phyloP scores from a whole-genome alignment of 2,113 vertebrate genomes.

The Triplophysa siluroides region DNA sequence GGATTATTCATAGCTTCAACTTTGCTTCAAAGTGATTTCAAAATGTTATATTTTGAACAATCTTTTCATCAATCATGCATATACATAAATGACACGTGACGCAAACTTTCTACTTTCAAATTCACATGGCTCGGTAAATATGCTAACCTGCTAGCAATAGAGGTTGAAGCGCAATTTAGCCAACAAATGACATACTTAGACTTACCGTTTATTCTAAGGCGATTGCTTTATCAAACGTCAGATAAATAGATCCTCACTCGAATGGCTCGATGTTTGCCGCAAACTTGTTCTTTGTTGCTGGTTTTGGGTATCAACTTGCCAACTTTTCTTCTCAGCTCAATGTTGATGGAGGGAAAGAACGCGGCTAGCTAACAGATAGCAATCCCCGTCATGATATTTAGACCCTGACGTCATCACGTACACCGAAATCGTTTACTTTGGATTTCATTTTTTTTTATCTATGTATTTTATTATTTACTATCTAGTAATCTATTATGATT shows the following conservation, averaged over 20 bases:
- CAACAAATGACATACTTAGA: not conserved
- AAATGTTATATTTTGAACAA: not conserved
- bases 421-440: not conserved
- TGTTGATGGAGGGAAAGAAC: conserved; percentile 46
- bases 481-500: too few species aligned
- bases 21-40: not conserved
- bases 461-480: too few species aligned
- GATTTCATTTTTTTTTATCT: not conserved
- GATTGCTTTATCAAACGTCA: not conserved
- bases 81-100: not conserved
- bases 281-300: not conserved
- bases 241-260: not conserved
- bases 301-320: conserved; percentile 1
- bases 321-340: conserved; percentile 7
- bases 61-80: not conserved
- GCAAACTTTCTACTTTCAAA: not conserved
- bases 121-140: conserved; percentile 29
- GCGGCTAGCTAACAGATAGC: conserved; percentile 3
- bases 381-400: not conserved
- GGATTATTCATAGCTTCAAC: not conserved
- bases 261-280: not conserved
- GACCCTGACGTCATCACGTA: conserved; percentile 20
- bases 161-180: not conserved
- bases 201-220: conserved; percentile 23
- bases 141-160: conserved; percentile 6